A percentile compares a stretch with the other conserved stretches of the same genome.
These are phyloP conservation scores for Scolopax bukidnonensis DNA, from an alignment of 2,797 vertebrate genomes.

Conservation along the genomic window DNA sequence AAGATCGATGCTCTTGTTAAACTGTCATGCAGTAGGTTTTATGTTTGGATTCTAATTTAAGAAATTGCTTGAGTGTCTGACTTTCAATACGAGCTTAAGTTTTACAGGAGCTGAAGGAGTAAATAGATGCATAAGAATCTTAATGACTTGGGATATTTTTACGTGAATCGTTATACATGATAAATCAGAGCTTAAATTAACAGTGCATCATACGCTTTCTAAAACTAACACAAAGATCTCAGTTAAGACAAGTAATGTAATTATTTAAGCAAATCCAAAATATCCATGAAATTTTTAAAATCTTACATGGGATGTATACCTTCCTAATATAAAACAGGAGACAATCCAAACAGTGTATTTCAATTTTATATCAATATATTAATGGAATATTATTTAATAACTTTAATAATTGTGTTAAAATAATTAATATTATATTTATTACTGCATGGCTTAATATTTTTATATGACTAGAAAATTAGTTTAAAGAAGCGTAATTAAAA, in stretches of 20 bases:
- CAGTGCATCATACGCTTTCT: not conserved
- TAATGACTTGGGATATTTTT: not conserved
- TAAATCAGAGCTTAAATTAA: not conserved
- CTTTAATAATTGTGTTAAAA: slow-evolving; percentile 54
- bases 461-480: slow-evolving; percentile 64
- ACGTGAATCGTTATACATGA: not conserved
- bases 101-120: not conserved
- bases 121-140: not conserved
- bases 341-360: slow-evolving; percentile 14
- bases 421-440: slow-evolving; percentile 63
- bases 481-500: slow-evolving; percentile 71
- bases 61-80: not conserved
- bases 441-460: slow-evolving; percentile 52
- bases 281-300: not conserved
- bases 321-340: slow-evolving; percentile 2
- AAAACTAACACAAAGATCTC: not conserved
- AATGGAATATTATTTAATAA: slow-evolving; percentile 69
- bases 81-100: not conserved
- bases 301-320: not conserved
- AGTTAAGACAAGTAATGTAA: not conserved
- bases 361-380: slow-evolving; percentile 47
- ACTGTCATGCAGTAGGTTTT: not conserved
- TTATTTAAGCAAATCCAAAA: not conserved
- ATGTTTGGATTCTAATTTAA: not conserved
- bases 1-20: not conserved